Conservation (phyloP, 2,797 vertebrate genomes). For the Tapera naevia region DNA sequence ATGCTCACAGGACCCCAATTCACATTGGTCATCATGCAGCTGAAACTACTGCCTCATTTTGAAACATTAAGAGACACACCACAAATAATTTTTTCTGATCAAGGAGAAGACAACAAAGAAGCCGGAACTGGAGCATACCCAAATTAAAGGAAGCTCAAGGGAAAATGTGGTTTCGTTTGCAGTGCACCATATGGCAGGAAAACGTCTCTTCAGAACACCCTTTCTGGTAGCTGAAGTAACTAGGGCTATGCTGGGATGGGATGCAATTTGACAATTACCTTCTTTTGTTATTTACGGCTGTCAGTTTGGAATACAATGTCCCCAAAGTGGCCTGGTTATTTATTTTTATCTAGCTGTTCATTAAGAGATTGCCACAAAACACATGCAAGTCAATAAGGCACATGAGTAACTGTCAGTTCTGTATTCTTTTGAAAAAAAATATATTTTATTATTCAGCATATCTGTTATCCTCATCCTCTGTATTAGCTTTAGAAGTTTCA, state of each 20-base stretch:
- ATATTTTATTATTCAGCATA: neutral
- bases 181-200: neutral
- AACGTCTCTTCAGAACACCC: neutral
- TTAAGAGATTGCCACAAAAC: neutral
- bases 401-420: neutral
- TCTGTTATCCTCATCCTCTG: neutral
- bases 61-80: neutral
- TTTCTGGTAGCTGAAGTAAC: neutral
- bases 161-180: neutral
- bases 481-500: neutral
- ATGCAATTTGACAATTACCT: neutral
- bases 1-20: neutral
- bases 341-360: neutral
- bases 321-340: neutral
- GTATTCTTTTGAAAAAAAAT: constrained; percentile 25
- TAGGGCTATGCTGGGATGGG: neutral
- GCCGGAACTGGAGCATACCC: neutral
- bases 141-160: neutral
- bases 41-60: accelerated
- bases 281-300: neutral
- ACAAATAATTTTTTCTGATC: neutral
- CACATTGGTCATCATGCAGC: accelerated
- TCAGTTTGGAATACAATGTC: neutral
- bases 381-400: neutral
- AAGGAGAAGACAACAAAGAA: neutral